Evolutionary conservation across 2,888 invertebrate genomes (phyloP).

Genomic region (Tillus elongatus): DNA sequence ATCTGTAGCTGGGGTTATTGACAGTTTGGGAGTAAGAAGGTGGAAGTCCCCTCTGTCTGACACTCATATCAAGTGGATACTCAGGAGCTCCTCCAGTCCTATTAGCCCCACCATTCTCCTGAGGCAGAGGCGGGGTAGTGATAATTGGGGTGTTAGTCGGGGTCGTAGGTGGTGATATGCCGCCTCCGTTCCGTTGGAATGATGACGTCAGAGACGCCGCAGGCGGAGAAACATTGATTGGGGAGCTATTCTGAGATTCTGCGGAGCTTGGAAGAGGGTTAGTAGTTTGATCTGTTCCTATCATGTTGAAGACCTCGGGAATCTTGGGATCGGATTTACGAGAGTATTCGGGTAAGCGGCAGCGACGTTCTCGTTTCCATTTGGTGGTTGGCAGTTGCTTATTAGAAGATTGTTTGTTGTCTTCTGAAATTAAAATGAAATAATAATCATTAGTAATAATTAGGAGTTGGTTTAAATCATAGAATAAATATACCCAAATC

Average conservation of each 20-base stretch:
- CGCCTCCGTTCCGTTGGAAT: constrained; percentile 19
- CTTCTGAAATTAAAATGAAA: constrained; percentile 41
- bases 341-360: constrained; percentile 40
- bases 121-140: constrained; percentile 4
- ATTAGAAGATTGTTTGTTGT: constrained; percentile 30
- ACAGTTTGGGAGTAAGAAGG: constrained; percentile 50
- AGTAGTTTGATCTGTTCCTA: constrained; percentile 27
- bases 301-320: constrained; percentile 33
- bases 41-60: constrained; percentile 50
- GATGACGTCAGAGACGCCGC: constrained; percentile 7
- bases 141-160: constrained; percentile 27
- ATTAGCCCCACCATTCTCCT: constrained; percentile 6
- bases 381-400: constrained; percentile 60
- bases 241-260: too few species aligned
- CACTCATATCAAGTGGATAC: constrained; percentile 55
- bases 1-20: constrained; percentile 38
- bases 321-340: constrained; percentile 40
- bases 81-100: constrained; percentile 38
- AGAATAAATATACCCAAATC: too few species aligned
- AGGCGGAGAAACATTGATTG: constrained; percentile 12
- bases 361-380: constrained; percentile 62
- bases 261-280: too few species aligned
- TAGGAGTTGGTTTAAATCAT: too few species aligned
- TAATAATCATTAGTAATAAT: constrained; percentile 15
- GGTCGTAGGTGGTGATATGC: constrained; percentile 9